Base-by-base conservation (phyloP, 2,797 vertebrate genomes). In the Enteromius trimaculatus region DNA sequence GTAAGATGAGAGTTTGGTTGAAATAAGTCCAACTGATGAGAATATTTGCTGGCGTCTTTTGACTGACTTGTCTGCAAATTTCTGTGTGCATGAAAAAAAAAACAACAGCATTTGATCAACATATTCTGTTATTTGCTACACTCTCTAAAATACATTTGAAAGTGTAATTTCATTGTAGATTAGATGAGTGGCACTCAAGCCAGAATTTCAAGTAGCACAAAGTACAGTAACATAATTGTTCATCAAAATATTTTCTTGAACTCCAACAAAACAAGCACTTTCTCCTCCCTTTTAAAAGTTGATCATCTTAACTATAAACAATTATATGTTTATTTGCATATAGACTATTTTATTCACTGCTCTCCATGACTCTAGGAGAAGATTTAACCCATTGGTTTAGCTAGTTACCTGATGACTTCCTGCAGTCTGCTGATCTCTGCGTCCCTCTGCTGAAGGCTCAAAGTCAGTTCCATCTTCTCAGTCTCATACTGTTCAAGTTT, bases 381-480 rank as follows among this genome's bases (percentile, higher is more conserved):
- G 31, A 74, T 34, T 1, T 2, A 8, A 37, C 29, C 31, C 21
- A 49, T 21, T 11, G 49, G 39, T 42, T 39, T 21, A 34, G 2
- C 7, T 26, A 26, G 47, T 83, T 89, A 96, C 96, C 95, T 94
- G 85, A 93, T 95, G 79, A 95, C 86, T 55, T 95, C 93, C 78
- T 92, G 92, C 39, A 96, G 91, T 53, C 91, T 92, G 80, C 80
- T 89, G 19, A 96, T 91, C 92, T 98, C 96, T 9, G 95, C 93
- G 87, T 96, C 95, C 77, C 93, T 93, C 84, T 95, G 96, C 85
- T 93, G 94, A 76, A 95, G 89, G 0, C 95, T 92, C 71, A 94
- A 93, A 21, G 88, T 92, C 90, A 97, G 82, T 87, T 96, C 94
- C 19, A 88, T 91, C 76, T 94, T 96, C 89, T 96, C 95, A 80